Percentiles rank a stretch among this genome's conserved stretches.
Conservation (phyloP, 2,888 invertebrate genomes). For the Automeris io region DNA sequence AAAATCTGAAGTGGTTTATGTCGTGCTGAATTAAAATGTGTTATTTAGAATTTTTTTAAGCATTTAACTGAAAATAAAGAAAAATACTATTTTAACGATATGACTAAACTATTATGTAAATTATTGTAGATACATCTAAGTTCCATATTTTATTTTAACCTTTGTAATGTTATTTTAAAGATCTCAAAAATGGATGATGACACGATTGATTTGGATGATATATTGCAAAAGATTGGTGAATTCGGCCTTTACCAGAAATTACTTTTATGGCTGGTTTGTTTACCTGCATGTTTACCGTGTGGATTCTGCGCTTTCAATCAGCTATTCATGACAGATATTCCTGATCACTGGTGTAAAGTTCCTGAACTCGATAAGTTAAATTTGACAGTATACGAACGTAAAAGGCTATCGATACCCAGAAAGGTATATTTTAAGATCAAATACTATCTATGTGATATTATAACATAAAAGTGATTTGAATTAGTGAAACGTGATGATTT, state of each 20-base stretch:
- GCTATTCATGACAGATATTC: constrained; percentile 92
- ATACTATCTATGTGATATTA: too few relatives aligned
- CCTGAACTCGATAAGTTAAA: constrained; percentile 78
- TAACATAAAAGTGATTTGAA: too few relatives aligned
- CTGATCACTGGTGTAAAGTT: constrained; percentile 90
- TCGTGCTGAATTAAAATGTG: neutral
- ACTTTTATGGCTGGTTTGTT: constrained; percentile 89
- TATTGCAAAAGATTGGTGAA: constrained; percentile 90
- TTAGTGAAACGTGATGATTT: too few relatives aligned
- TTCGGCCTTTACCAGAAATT: constrained; percentile 93
- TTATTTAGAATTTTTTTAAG: too few relatives aligned
- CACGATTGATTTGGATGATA: constrained; percentile 87
- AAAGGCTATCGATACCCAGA: constrained; percentile 81
- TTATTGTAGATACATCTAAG: neutral
- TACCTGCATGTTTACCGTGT: constrained; percentile 93
- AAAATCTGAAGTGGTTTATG: neutral
- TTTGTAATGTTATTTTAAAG: neutral
- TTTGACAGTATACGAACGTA: constrained; percentile 76
- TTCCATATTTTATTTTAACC: neutral
- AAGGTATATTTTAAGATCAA: constrained; percentile 45
- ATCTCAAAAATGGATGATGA: constrained; percentile 25
- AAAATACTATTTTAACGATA: neutral
- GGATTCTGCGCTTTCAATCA: constrained; percentile 96
- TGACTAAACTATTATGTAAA: neutral
- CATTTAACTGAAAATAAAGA: neutral